Evolutionary conservation across 2,888 invertebrate genomes (phyloP).

Genomic region (Nomada ferruginata): DNA sequence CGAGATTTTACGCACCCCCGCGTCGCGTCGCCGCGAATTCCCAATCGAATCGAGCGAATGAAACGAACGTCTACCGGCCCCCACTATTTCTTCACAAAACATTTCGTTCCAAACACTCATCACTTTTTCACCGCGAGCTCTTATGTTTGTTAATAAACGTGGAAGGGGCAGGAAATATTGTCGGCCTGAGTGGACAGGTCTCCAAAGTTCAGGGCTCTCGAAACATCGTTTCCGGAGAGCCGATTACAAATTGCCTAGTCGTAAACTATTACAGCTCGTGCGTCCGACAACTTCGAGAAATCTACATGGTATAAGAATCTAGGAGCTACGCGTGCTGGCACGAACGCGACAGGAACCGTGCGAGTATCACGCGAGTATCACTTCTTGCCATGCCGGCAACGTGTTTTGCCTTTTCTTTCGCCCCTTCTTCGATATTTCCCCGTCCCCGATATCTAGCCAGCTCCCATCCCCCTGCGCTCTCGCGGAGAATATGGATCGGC

Average conservation of each 20-base stretch:
- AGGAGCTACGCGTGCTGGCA: conserved; percentile 34
- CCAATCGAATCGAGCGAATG: conserved; percentile 7
- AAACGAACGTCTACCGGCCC: neutral
- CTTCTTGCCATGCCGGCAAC: conserved; percentile 68
- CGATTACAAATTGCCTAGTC: conserved; percentile 15
- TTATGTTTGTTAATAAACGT: neutral
- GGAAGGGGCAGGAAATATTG: too few relatives aligned
- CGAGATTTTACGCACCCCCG: neutral
- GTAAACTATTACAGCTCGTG: conserved; percentile 11
- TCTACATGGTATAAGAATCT: neutral
- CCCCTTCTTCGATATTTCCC: conserved; percentile 29
- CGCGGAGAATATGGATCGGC: conserved; percentile 82
- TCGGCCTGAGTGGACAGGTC: too few relatives aligned
- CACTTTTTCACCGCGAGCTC: neutral
- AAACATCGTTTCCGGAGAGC: conserved; percentile 1
- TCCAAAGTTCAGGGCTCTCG: neutral
- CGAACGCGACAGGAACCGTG: conserved; percentile 70
- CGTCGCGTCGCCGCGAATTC: neutral
- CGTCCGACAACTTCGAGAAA: neutral
- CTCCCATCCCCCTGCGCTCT: conserved; percentile 41
- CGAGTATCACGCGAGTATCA: conserved; percentile 65
- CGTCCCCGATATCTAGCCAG: conserved; percentile 16
- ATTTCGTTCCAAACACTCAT: neutral
- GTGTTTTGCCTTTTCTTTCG: conserved; percentile 66
- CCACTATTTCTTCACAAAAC: neutral